phyloP scores from a whole-genome alignment of 2,797 vertebrate genomes.

The Acipenser transmontanus region DNA sequence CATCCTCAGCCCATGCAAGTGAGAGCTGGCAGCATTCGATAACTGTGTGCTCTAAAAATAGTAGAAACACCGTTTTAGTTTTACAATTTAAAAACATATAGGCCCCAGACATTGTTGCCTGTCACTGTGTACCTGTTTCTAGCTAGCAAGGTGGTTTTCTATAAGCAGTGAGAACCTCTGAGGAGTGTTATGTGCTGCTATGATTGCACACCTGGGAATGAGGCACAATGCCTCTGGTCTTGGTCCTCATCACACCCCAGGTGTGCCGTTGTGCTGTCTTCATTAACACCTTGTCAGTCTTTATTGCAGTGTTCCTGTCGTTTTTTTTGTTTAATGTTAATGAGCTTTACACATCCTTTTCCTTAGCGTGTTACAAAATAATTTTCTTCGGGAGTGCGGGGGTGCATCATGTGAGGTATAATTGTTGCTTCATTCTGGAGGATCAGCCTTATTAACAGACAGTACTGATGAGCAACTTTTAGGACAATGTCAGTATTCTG shows the following conservation, averaged over 20 bases:
- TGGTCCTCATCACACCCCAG: neutral
- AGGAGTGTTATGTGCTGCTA: too few relatives aligned
- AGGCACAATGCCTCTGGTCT: neutral
- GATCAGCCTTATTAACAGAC: neutral
- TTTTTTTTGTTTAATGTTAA: neutral
- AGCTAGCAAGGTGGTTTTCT: too few relatives aligned
- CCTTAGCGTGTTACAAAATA: neutral
- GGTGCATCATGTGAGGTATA: neutral
- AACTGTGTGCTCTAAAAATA: too few relatives aligned
- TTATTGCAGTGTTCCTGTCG: neutral
- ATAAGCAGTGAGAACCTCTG: too few relatives aligned
- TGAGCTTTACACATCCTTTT: neutral
- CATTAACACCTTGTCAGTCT: constrained; percentile 2
- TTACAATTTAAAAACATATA: too few relatives aligned
- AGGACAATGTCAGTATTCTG: neutral
- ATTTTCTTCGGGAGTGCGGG: neutral
- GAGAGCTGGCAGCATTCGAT: too few relatives aligned
- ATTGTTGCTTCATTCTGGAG: neutral
- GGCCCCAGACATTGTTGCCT: too few relatives aligned
- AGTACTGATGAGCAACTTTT: neutral
- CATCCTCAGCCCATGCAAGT: too few relatives aligned
- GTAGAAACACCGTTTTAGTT: too few relatives aligned
- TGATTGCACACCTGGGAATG: neutral
- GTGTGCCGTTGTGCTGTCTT: neutral
- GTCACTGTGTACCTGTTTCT: too few relatives aligned